Evolutionary conservation across 2,113 vertebrate species (phyloP).

Genomic region (Benthochromis sp.): DNA sequence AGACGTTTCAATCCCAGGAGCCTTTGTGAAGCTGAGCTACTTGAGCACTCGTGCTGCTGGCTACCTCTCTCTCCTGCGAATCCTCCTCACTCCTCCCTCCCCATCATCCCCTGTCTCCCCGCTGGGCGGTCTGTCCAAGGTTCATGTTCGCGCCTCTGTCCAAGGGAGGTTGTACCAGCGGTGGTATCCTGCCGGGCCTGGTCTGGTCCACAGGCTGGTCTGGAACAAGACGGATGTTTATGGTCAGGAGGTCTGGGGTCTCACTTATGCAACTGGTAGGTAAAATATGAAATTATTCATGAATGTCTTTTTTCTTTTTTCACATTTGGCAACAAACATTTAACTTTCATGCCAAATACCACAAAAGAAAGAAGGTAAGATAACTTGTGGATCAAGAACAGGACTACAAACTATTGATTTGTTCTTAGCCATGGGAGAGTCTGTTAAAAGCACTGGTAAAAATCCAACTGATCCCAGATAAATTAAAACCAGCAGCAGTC

Average conservation of each 20-base stretch:
- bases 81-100: slow-evolving; percentile 84
- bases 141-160: slow-evolving; percentile 85
- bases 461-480: neutral
- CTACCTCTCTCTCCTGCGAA: slow-evolving; percentile 86
- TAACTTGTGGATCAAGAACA: neutral
- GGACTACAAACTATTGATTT: neutral
- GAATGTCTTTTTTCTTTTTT: neutral
- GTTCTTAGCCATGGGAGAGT: neutral
- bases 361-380: neutral
- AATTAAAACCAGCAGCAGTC: neutral
- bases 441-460: neutral
- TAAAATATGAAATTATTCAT: neutral
- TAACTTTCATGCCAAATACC: neutral
- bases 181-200: slow-evolving; percentile 90
- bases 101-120: slow-evolving; percentile 68
- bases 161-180: slow-evolving; percentile 90
- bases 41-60: slow-evolving; percentile 89
- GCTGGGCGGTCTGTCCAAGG: slow-evolving; percentile 81
- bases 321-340: neutral
- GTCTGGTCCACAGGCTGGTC: slow-evolving; percentile 85
- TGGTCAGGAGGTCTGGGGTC: slow-evolving; percentile 91
- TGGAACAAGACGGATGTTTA: slow-evolving; percentile 99
- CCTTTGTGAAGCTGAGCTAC: slow-evolving; percentile 90
- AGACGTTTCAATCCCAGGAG: slow-evolving; percentile 88
- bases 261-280: slow-evolving; percentile 88